A percentile compares a stretch with the other conserved stretches of the same genome.
phyloP scores from a whole-genome alignment of 53 echinoderm and acorn worm species.

The Stichopus horrens region DNA sequence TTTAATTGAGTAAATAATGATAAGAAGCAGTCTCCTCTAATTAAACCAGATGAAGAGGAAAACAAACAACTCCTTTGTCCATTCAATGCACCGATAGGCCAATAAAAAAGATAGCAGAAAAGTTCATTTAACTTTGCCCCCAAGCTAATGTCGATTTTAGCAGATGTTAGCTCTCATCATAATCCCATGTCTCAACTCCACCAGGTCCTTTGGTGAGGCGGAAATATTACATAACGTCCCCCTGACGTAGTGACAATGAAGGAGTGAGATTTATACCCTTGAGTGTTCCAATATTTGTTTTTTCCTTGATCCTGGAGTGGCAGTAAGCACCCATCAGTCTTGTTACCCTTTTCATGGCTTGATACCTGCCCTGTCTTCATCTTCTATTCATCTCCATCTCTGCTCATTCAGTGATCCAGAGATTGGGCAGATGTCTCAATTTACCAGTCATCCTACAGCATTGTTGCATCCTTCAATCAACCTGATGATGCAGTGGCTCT shows the following conservation, averaged over 20 bases:
- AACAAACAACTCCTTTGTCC: too few relatives aligned
- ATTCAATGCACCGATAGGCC: background rate
- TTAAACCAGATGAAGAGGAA: too few relatives aligned
- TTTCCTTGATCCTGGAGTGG: conserved; percentile 28
- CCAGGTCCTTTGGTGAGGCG: background rate
- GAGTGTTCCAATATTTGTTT: conserved; percentile 44
- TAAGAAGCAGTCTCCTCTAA: background rate
- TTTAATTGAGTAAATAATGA: background rate
- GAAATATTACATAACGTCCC: conserved; percentile 40
- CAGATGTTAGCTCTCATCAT: background rate
- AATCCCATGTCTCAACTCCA: conserved; percentile 5
- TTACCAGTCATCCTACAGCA: conserved; percentile 20
- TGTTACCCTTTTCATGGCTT: background rate
- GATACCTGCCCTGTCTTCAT: background rate
- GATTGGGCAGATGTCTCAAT: conserved; percentile 29
- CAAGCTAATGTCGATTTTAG: background rate
- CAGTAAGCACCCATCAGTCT: background rate
- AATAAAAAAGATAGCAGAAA: background rate
- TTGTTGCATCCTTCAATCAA: conserved; percentile 26
- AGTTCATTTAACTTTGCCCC: conserved; percentile 46
- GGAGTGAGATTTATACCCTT: conserved; percentile 25
- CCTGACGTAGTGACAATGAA: background rate
- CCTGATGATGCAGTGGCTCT: background rate
- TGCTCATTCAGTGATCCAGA: background rate
- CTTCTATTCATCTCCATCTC: background rate